Percentiles rank a stretch among this genome's conserved stretches.
phyloP scores from a whole-genome alignment of 2,888 invertebrate genomes.

The Galeruca laticollis region DNA sequence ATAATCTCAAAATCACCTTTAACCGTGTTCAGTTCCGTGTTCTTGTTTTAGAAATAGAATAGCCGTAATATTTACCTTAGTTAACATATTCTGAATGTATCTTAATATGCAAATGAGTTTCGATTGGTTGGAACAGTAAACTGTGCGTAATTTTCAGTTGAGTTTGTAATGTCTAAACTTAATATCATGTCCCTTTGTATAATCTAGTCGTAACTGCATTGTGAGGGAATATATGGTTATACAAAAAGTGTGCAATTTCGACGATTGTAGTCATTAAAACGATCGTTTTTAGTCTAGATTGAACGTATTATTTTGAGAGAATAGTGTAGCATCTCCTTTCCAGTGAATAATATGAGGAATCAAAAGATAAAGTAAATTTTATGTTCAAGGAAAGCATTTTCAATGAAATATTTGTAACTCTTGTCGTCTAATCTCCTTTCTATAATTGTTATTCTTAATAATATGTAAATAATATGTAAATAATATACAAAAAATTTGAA shows the following conservation, averaged over 20 bases:
- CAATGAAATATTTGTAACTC: no score
- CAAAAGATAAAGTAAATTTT: no score
- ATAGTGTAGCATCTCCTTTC: no score
- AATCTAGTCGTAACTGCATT: conserved; percentile 33
- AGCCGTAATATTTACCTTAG: conserved; percentile 36
- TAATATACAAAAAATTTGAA: no score
- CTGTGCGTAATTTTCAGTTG: conserved; percentile 38
- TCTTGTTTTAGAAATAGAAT: conserved; percentile 24
- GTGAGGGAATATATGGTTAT: not conserved
- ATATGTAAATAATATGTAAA: no score
- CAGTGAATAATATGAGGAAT: no score
- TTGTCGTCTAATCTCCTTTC: no score
- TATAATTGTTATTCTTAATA: no score
- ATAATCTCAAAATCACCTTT: conserved; percentile 11
- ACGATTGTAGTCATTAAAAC: no score
- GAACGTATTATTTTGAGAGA: not conserved
- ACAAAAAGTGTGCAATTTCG: no score
- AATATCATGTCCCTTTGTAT: conserved; percentile 37
- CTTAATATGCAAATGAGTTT: conserved; percentile 43
- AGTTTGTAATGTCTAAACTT: conserved; percentile 44
- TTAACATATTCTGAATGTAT: conserved; percentile 40
- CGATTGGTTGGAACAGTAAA: conserved; percentile 41
- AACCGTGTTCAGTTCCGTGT: not conserved
- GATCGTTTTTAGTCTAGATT: no score
- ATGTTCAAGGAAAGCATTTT: no score